Base-by-base conservation (phyloP, 1,140 invertebrate species). In the Drosophila punjabiensis region DNA sequence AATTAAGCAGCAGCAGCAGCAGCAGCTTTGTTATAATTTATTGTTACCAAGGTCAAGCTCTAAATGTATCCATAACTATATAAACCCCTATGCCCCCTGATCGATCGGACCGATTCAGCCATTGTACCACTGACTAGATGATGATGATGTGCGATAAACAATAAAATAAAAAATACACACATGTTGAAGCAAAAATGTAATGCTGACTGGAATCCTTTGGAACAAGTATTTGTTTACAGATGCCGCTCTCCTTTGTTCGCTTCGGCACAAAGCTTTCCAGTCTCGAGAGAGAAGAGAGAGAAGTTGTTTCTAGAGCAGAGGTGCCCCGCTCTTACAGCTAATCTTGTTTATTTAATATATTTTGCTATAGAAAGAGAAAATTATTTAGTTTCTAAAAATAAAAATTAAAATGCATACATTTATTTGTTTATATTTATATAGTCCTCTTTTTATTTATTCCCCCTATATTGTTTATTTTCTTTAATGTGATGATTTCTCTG, bases 1-100 rank as follows among this genome's bases (percentile, higher is more conserved):
- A 78, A 68, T 77, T 81, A 81, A 61, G 80, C 74, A 90, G 82
- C 74, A 55, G 52, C n/a, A 45, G 18, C 45, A 47, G 16, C 39
- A 48, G 47, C 20, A 48, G 55, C 55, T 68, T 87, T 87, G 83
- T 79, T 91, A 84, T 91, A 65, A 88, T 88, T 91, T 91, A 91
- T 84, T 87, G 64, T 89, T 89, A 81, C 59, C 66, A 74, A 81
- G 68, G 64, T 88, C 75, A 61, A 74, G 69, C 70, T 77, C 55
- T 58, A 39, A 82, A 74, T 84, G 80, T 79, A 76, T 39, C 70
- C 71, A 43, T 76, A 62, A 62, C 66, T 48, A 58, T 39, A 58
- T 24, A 24, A 37, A n/a, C 18, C 43, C 55, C 24, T 18, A n/a
- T 6, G 39, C 56, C 58, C 60, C 56, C 24, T 68, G 24, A 58